These are phyloP conservation scores for Corythoichthys haematopterus DNA, from an alignment of 2,113 vertebrate genomes.

Conservation along the genomic window DNA sequence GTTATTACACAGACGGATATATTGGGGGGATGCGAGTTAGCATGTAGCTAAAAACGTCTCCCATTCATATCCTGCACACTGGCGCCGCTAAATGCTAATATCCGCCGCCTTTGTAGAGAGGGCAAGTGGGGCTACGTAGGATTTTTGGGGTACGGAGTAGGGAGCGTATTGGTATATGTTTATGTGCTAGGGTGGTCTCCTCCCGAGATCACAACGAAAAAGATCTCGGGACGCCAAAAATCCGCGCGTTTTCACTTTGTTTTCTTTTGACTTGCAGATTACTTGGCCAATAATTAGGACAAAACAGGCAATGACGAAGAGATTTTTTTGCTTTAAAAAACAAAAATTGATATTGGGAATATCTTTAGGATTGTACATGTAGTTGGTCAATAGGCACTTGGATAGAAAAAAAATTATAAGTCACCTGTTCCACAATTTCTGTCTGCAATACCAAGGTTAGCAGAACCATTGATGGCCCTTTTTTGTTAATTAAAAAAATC, in stretches of 20 bases:
- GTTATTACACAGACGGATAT: neutral
- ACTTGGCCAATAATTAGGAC: neutral
- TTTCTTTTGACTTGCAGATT: conserved; percentile 22
- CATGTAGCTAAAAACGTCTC: conserved; percentile 57
- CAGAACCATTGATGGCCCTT: too few relatives aligned
- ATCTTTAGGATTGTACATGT: too few relatives aligned
- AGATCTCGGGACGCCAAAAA: conserved; percentile 37
- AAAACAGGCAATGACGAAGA: neutral
- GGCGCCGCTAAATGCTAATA: conserved; percentile 53
- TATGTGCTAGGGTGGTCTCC: neutral
- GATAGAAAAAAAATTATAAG: too few relatives aligned
- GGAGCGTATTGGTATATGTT: neutral
- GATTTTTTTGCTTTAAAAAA: neutral
- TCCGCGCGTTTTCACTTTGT: conserved; percentile 69
- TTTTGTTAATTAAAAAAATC: too few relatives aligned
- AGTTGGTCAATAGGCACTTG: too few relatives aligned
- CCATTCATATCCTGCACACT: conserved; percentile 71
- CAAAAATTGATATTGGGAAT: neutral
- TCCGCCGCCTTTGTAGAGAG: conserved; percentile 34
- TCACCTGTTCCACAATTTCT: too few relatives aligned
- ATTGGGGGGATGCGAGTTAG: conserved; percentile 45
- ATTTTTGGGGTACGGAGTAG: neutral
- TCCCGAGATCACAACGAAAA: conserved; percentile 11
- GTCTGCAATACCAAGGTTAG: too few relatives aligned
- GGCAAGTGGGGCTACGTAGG: conserved; percentile 4